phyloP scores from a whole-genome alignment of 1,140 invertebrate genomes.

The Aphelinus certus region DNA sequence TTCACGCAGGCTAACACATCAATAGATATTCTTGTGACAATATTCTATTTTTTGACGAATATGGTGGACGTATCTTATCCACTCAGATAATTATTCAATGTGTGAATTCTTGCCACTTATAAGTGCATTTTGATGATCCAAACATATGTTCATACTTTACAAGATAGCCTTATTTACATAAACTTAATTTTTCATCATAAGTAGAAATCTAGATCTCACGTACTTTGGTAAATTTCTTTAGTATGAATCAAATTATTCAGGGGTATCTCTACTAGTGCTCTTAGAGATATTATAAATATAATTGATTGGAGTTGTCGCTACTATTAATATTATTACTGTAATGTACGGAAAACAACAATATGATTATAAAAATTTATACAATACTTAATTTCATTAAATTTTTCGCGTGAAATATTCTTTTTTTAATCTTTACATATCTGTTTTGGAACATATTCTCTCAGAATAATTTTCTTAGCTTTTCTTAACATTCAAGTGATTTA shows the following conservation, averaged over 20 bases:
- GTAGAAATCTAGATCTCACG: constrained; percentile 14
- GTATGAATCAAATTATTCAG: not conserved
- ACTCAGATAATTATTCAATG: constrained; percentile 1
- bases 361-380: too few relatives aligned
- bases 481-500: too few relatives aligned
- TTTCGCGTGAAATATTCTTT: too few relatives aligned
- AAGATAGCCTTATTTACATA: constrained; percentile 28
- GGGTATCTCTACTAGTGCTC: too few relatives aligned
- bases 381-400: too few relatives aligned
- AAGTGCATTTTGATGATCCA: not conserved
- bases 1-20: constrained; percentile 18
- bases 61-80: not conserved
- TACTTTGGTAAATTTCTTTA: constrained; percentile 22
- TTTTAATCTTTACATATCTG: too few relatives aligned
- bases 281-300: too few relatives aligned
- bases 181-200: constrained; percentile 12
- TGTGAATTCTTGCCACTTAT: not conserved
- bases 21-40: constrained; percentile 29
- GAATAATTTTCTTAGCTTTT: too few relatives aligned
- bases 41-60: constrained; percentile 13
- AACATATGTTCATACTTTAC: constrained; percentile 19
- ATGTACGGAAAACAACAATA: too few relatives aligned
- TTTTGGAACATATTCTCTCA: too few relatives aligned
- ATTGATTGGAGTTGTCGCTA: too few relatives aligned
- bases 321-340: too few relatives aligned